phyloP scores from a whole-genome alignment of 2,113 vertebrate species.

The Bucco capensis region DNA sequence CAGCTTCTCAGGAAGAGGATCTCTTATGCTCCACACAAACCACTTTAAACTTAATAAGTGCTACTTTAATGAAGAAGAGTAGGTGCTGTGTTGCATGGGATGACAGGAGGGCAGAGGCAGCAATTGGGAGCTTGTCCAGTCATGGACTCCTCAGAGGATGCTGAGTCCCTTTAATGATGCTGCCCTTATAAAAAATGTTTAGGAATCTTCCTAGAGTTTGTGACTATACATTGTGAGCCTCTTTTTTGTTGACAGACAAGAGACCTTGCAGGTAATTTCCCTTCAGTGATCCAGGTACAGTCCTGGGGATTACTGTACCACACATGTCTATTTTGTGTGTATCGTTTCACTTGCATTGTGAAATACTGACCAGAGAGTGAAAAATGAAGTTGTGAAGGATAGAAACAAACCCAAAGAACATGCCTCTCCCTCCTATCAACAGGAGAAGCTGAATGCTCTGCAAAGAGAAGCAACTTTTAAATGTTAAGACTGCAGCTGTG shows the following conservation, averaged over 20 bases:
- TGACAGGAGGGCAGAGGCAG: not conserved
- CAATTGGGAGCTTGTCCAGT: not conserved
- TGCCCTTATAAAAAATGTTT: not conserved
- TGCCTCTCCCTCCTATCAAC: not conserved
- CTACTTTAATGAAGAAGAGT: not conserved
- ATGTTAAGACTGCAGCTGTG: not conserved
- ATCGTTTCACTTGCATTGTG: not conserved
- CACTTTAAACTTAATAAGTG: not conserved
- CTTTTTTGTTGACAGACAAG: not conserved
- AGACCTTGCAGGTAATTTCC: not conserved
- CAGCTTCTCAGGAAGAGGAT: not conserved
- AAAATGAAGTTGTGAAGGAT: not conserved
- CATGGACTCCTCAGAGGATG: not conserved
- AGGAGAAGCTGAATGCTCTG: not conserved
- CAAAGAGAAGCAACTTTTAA: not conserved
- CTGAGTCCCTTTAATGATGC: not conserved
- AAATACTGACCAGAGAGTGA: not conserved
- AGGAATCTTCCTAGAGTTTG: not conserved
- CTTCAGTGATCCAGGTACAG: not conserved
- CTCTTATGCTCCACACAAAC: not conserved
- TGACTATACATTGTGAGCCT: not conserved
- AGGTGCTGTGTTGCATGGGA: not conserved
- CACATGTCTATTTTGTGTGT: not conserved
- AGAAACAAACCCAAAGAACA: not conserved
- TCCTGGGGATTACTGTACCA: not conserved